phyloP scores from a whole-genome alignment of 2,888 invertebrate species.

The Drosophila mulleri region DNA sequence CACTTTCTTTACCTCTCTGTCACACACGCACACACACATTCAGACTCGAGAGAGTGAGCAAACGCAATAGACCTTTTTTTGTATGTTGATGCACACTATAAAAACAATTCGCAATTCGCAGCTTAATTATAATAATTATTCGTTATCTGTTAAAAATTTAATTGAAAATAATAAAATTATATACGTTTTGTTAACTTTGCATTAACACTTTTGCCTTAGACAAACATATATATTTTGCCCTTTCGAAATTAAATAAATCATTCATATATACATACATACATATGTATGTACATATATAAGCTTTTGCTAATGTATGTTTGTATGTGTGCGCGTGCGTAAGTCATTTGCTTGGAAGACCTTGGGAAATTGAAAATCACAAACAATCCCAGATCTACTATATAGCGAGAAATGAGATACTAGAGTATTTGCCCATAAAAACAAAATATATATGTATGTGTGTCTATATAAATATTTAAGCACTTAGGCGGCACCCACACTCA shows the following conservation, averaged over 20 bases:
- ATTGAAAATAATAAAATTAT: slow-evolving; percentile 16
- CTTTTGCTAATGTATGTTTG: slow-evolving; percentile 27
- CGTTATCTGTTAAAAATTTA: slow-evolving; percentile 9
- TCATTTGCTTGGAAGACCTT: slow-evolving; percentile 64
- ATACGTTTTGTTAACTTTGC: slow-evolving; percentile 21
- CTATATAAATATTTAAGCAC: slow-evolving; percentile 68
- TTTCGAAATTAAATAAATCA: too few relatives aligned
- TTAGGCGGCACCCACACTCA: slow-evolving; percentile 76
- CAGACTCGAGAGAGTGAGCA: not conserved
- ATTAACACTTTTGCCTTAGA: slow-evolving; percentile 45
- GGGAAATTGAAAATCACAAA: slow-evolving; percentile 72
- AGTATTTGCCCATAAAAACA: slow-evolving; percentile 74
- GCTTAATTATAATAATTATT: slow-evolving; percentile 19
- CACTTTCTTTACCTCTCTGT: not conserved
- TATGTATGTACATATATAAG: slow-evolving; percentile 7
- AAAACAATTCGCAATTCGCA: slow-evolving; percentile 7
- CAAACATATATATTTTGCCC: slow-evolving; percentile 16
- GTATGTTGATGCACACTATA: not conserved
- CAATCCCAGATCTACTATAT: slow-evolving; percentile 39
- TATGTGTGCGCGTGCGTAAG: slow-evolving; percentile 51
- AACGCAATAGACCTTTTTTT: not conserved
- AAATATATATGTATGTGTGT: slow-evolving; percentile 26
- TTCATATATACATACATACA: not conserved
- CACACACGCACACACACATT: not conserved
- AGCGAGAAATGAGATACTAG: slow-evolving; percentile 77